These are phyloP conservation scores for Aspidapion aeneum DNA, from an alignment of 2,888 invertebrate genomes.

Conservation along the genomic window DNA sequence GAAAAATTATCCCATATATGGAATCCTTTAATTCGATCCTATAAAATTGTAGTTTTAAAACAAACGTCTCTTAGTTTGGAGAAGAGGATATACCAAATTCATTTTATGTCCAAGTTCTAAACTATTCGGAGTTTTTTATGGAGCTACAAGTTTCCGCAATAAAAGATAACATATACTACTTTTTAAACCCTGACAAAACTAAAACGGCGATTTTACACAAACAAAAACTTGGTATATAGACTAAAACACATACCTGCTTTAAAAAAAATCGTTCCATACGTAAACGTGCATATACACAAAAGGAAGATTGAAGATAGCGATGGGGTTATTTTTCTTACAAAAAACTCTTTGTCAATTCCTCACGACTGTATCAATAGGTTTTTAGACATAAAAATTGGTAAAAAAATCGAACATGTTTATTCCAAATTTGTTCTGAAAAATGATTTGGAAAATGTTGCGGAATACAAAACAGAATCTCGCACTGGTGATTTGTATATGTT, in stretches of 20 bases:
- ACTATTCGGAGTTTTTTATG: conserved; percentile 64
- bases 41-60: conserved; percentile 45
- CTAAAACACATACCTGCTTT: conserved; percentile 50
- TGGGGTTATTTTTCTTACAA: conserved; percentile 12
- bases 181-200: conserved; percentile 42
- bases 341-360: conserved; percentile 9
- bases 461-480: conserved; percentile 7
- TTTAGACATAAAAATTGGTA: conserved; percentile 49
- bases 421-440: conserved; percentile 54
- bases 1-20: conserved; percentile 33
- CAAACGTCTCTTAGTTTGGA: conserved; percentile 55
- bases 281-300: conserved; percentile 32
- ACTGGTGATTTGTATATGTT: conserved; percentile 24
- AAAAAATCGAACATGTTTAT: conserved; percentile 52
- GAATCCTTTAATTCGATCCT: conserved; percentile 47
- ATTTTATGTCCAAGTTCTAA: conserved; percentile 63
- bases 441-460: conserved; percentile 22
- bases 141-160: conserved; percentile 63
- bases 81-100: conserved; percentile 55
- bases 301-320: conserved; percentile 14
- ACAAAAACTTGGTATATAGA: conserved; percentile 50
- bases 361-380: conserved; percentile 9
- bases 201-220: conserved; percentile 32
- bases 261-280: conserved; percentile 52
- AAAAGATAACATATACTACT: conserved; percentile 61